Base-by-base conservation (phyloP, 1,140 invertebrate species). In the Nebria ingens region DNA sequence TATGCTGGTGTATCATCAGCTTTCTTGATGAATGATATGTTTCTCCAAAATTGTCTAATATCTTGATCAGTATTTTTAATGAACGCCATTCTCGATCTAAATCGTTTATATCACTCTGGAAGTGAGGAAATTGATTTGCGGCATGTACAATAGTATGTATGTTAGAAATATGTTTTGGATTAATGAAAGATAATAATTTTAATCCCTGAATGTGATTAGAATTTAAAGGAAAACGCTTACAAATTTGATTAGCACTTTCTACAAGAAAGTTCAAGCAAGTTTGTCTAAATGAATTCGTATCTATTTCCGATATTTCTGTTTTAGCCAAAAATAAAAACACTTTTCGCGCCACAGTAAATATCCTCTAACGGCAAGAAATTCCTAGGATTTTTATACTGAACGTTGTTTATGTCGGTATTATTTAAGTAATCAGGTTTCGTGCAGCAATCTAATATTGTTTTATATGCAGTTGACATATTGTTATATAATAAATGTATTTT, bases 381-480 rank as follows among this genome's bases (percentile, higher is more conserved):
- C 12, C 12, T 15, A 15, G 19, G 15, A 53, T 53, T 53, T 4
- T 11, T 9, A n/a, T 19, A 22, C 13, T 53, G 19, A 4, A 53
- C 22, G 9, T 53, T 22, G 19, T 21, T 25, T n/a, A 53, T 4
- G 22, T 21, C n/a, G 15, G 3, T 53, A 20, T 21, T 53, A 11
- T 21, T 15, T 15, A 53, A 15, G 21, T 53, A 53, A 20, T 53
- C 21, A 9, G 15, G 51, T 53, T 53, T 53, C 51, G 21, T 53
- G 51, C 21, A 53, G 51, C 21, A 21, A 6, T 13, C 11, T 25
- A 53, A 53, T 53, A 53, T 23, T 21, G 13, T 11, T n/a, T 22
- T 53, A 15, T 53, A 53, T 6, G 22, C 9, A 15, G 19, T 22
- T 4, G n/a, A 3, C 51, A 53, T 15, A 11, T 53, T 53, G 42